A percentile compares a stretch with the other conserved stretches of the same genome.
Conservation (phyloP, 2,113 vertebrate species). For the Otis tarda region DNA sequence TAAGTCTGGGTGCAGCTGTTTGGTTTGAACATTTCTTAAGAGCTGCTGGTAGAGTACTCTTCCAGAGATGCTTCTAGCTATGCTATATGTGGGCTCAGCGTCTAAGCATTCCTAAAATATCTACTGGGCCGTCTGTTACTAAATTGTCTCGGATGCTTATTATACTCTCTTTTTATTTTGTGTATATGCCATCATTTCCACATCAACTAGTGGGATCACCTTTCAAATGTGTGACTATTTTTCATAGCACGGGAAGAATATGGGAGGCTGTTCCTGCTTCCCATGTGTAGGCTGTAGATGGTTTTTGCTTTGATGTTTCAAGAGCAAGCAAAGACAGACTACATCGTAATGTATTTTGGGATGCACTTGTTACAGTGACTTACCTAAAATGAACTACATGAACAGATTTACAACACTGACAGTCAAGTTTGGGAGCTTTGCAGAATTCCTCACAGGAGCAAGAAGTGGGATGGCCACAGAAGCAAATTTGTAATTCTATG, state of each 20-base stretch:
- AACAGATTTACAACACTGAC: not conserved
- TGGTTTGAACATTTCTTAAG: not conserved
- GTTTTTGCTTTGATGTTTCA: not conserved
- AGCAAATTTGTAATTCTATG: not conserved
- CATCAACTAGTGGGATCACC: accelerated
- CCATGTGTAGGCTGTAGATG: not conserved
- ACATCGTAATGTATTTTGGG: not conserved
- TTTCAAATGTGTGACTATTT: not conserved
- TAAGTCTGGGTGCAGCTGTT: not conserved
- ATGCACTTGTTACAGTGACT: not conserved
- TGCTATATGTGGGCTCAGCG: not conserved
- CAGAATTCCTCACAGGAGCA: not conserved
- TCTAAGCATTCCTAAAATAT: not conserved
- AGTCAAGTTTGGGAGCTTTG: not conserved
- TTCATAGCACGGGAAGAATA: not conserved
- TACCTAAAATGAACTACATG: not conserved
- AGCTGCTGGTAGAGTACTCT: not conserved
- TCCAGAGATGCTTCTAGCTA: not conserved
- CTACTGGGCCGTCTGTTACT: not conserved
- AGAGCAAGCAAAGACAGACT: not conserved
- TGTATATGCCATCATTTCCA: not conserved
- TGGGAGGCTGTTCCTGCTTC: not conserved
- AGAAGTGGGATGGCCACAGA: not conserved
- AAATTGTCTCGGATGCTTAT: not conserved
- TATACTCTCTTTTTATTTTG: not conserved